phyloP scores from a whole-genome alignment of 1,140 invertebrate species.

The Cyphomyrmex costatus region DNA sequence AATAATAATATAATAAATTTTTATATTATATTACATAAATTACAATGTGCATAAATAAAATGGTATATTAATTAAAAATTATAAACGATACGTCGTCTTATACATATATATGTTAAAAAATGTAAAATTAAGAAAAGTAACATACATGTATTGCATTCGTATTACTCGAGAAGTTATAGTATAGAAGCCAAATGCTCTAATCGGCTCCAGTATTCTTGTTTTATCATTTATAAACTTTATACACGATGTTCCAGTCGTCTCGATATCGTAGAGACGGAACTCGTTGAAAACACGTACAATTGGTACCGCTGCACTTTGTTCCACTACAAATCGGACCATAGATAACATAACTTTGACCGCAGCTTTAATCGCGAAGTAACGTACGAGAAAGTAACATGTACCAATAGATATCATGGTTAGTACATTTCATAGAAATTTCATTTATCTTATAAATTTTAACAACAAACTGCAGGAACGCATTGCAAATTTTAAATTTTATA shows the following conservation, averaged over 20 bases:
- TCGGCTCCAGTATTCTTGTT: constrained; percentile 4
- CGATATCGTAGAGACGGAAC: constrained; percentile 45
- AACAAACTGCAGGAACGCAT: background rate
- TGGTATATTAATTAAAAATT: background rate
- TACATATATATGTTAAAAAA: background rate
- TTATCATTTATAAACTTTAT: constrained; percentile 58
- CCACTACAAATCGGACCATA: constrained; percentile 28
- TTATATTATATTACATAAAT: background rate
- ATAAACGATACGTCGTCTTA: background rate
- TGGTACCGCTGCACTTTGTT: constrained; percentile 50
- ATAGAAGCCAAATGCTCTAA: constrained; percentile 8
- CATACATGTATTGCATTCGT: background rate
- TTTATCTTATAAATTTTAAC: background rate
- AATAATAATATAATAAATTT: background rate
- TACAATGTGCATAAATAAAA: background rate
- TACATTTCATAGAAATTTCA: constrained; percentile 5
- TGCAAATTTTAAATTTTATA: constrained; percentile 3
- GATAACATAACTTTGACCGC: constrained; percentile 47
- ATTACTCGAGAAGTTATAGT: constrained; percentile 16
- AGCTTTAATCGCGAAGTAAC: background rate
- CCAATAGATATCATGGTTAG: background rate
- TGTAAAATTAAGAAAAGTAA: background rate
- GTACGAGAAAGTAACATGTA: background rate
- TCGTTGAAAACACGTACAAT: constrained; percentile 34
- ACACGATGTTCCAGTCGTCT: background rate